These are phyloP conservation scores for Zelleria hepariella DNA, from an alignment of 2,888 invertebrate species.

Conservation along the genomic window DNA sequence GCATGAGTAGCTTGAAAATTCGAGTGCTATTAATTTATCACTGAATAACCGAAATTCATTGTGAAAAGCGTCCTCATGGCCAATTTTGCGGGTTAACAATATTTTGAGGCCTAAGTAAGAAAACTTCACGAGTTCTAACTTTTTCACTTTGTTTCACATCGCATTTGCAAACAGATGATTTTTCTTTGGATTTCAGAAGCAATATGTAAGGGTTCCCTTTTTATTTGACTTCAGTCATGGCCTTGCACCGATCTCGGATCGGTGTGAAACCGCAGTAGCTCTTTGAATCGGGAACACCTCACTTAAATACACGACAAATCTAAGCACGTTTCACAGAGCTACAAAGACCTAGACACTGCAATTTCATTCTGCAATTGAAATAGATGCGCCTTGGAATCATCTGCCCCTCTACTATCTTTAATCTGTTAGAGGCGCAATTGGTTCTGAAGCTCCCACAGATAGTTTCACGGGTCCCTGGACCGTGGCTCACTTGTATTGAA, in stretches of 20 bases:
- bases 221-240: slow-evolving; percentile 30
- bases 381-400: background rate
- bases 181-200: slow-evolving; percentile 39
- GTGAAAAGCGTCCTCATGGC: too few species aligned
- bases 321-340: background rate
- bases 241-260: slow-evolving; percentile 11
- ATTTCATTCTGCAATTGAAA: slow-evolving; percentile 31
- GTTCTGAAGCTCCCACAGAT: slow-evolving; percentile 33
- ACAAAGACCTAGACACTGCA: slow-evolving; percentile 36
- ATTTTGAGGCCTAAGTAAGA: slow-evolving; percentile 6
- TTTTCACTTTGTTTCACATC: slow-evolving; percentile 48
- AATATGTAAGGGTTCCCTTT: slow-evolving; percentile 47
- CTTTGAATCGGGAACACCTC: background rate
- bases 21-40: too few species aligned
- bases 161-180: slow-evolving; percentile 54
- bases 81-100: too few species aligned
- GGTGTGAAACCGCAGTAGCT: background rate
- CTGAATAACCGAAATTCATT: too few species aligned
- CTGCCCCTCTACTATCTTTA: background rate
- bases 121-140: slow-evolving; percentile 37
- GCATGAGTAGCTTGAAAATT: too few species aligned
- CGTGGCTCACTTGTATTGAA: slow-evolving; percentile 6
- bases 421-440: background rate
- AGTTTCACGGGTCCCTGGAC: slow-evolving; percentile 59
- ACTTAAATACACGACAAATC: background rate